Base-by-base conservation (phyloP, 2,888 invertebrate genomes). In the Caradrina kadenii region DNA sequence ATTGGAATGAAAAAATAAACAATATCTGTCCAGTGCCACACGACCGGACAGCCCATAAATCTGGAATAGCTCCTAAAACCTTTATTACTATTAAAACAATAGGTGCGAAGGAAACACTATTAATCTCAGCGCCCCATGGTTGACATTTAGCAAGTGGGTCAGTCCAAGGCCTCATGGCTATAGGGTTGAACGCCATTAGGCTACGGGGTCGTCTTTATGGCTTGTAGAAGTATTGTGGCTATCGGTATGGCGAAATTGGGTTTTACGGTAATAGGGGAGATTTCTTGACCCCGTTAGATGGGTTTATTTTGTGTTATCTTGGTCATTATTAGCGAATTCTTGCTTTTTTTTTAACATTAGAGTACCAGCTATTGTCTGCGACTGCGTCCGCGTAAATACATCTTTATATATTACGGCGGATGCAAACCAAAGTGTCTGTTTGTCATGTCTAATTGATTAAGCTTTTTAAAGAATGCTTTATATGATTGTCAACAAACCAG, bases 71-170 rank as follows among this genome's bases (percentile, higher is more conserved):
- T 58, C 50, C 65, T 62, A 59, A 67, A 76, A 63, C 53, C 69
- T 79, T 69, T 76, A 79, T 67, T 75, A 62, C 63, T 63, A 69
- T 65, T 70, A 80, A 81, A 81, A 84, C 85, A 84, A 81, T 76
- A 73, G 74, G 45, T 66, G 77, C 72, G 59, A 71, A 81, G 82
- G 76, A 75, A 80, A 68, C 56, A 70, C 77, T 82, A 88, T 86
- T 80, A 85, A 85, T 85, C 79, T 78, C 75, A 68, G 78, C 65
- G 58, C 80, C 81, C 81, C 77, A 82, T 73, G 53, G 78, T 88
- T 90, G 91, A 89, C 90, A 92, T 93, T 92, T 90, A 84, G 82
- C 85, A 90, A 89, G 84, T 90, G 88, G 92, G 91, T 90, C 91
- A 87, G 76, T 71, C 81, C 86, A 86, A 88, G 87, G 88, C 90